A percentile compares a stretch with the other conserved stretches of the same genome.
Evolutionary conservation across 2,797 vertebrate species (phyloP).

Genomic region (Microctenopoma steveboyesi): DNA sequence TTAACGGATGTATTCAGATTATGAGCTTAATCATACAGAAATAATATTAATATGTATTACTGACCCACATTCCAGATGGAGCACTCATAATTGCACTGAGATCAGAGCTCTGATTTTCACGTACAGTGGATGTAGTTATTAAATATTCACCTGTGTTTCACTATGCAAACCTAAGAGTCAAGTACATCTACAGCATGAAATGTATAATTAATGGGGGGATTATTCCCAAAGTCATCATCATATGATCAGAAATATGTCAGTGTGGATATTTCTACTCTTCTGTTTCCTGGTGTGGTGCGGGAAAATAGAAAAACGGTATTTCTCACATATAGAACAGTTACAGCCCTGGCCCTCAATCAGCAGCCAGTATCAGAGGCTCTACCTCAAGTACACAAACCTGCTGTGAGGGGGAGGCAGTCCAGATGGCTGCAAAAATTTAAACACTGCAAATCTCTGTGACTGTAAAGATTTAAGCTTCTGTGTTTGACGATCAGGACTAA

Average conservation of each 20-base stretch:
- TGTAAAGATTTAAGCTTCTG: constrained; percentile 46
- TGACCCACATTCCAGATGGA: constrained; percentile 1
- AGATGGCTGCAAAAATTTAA: constrained; percentile 54
- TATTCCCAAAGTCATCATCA: not conserved
- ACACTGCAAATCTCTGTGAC: constrained; percentile 35
- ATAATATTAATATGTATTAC: constrained; percentile 19
- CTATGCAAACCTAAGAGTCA: constrained; percentile 13
- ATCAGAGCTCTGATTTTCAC: constrained; percentile 33
- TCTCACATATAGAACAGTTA: constrained; percentile 10
- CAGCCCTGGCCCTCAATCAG: constrained; percentile 23
- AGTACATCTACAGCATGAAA: constrained; percentile 6
- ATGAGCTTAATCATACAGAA: constrained; percentile 10
- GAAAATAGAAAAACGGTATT: constrained; percentile 6
- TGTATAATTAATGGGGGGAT: constrained; percentile 31
- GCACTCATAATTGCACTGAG: not conserved
- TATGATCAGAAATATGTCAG: not conserved
- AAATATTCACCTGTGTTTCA: constrained; percentile 32
- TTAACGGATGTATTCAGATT: constrained; percentile 24
- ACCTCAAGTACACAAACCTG: constrained; percentile 30
- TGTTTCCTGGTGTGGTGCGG: not conserved
- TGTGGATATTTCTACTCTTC: constrained; percentile 8
- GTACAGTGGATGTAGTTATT: constrained; percentile 32
- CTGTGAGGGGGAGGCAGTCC: constrained; percentile 34
- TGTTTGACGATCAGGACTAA: constrained; percentile 21
- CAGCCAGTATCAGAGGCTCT: constrained; percentile 15